phyloP scores from a whole-genome alignment of 1,140 invertebrate species.

The Meteorus sp. region DNA sequence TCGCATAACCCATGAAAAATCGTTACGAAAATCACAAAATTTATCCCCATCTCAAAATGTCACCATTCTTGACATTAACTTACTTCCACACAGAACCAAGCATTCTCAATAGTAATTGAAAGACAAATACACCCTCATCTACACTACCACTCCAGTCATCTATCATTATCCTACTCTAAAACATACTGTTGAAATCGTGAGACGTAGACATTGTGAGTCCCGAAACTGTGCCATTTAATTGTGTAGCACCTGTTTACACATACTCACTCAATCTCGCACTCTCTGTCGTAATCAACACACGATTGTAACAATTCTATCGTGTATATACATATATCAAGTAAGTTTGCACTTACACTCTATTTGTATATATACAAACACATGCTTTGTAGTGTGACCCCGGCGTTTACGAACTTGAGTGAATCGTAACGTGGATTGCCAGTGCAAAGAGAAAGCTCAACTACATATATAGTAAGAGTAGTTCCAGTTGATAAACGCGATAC shows the following conservation, averaged over 20 bases:
- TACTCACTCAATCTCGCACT: no score
- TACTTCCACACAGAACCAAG: no score
- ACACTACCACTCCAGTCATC: not conserved
- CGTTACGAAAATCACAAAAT: no score
- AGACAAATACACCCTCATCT: not conserved
- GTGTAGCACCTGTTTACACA: conserved; percentile 20
- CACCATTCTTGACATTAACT: no score
- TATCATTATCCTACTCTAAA: conserved; percentile 20
- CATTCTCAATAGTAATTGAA: not conserved
- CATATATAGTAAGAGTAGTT: not conserved
- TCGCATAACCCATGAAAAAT: no score
- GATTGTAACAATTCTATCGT: not conserved
- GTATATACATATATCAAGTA: not conserved
- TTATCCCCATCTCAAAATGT: no score
- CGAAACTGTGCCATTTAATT: conserved; percentile 19
- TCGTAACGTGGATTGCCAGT: no score
- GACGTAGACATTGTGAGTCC: conserved; percentile 15
- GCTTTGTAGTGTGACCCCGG: no score
- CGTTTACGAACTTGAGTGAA: no score
- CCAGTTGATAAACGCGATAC: conserved; percentile 14
- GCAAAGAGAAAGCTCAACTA: no score
- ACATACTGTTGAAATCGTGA: conserved; percentile 8
- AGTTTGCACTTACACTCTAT: no score
- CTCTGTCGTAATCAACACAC: not conserved
- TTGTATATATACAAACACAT: no score